Evolutionary conservation across 2,113 vertebrate genomes (phyloP).

Genomic region (Peromyscus polionotus): DNA sequence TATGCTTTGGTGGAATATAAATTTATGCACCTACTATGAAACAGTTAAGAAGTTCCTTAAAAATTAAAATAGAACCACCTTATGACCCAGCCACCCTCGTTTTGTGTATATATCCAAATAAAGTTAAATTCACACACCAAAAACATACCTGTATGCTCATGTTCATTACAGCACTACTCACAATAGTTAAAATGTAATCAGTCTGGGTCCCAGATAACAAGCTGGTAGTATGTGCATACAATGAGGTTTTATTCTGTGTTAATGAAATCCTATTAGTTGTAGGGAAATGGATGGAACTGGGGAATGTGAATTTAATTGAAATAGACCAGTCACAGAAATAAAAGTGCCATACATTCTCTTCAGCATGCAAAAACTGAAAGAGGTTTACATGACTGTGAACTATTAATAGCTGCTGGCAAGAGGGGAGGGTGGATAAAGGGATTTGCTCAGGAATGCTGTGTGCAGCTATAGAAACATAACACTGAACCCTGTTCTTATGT

Average conservation of each 20-base stretch:
- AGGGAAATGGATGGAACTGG: not conserved
- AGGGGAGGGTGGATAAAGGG: no score
- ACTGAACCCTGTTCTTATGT: no score
- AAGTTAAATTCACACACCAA: not conserved
- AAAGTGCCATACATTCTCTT: not conserved
- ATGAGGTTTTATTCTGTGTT: not conserved
- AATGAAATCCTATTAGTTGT: not conserved
- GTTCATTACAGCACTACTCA: not conserved
- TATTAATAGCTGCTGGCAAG: not conserved
- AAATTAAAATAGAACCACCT: not conserved
- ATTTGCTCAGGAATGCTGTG: not conserved
- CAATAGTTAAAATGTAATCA: not conserved
- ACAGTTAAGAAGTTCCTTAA: not conserved
- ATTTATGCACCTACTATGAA: not conserved
- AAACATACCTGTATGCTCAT: not conserved
- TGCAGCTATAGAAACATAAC: not conserved
- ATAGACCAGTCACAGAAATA: not conserved
- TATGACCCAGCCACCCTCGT: not conserved
- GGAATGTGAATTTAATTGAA: not conserved
- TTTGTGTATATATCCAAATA: not conserved
- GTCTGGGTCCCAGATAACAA: not conserved
- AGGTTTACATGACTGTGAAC: not conserved
- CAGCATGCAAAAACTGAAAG: not conserved
- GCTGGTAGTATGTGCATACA: not conserved
- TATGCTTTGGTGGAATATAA: not conserved